Evolutionary conservation across 2,888 invertebrate genomes (phyloP).

Genomic region (Stenodema calcarata): DNA sequence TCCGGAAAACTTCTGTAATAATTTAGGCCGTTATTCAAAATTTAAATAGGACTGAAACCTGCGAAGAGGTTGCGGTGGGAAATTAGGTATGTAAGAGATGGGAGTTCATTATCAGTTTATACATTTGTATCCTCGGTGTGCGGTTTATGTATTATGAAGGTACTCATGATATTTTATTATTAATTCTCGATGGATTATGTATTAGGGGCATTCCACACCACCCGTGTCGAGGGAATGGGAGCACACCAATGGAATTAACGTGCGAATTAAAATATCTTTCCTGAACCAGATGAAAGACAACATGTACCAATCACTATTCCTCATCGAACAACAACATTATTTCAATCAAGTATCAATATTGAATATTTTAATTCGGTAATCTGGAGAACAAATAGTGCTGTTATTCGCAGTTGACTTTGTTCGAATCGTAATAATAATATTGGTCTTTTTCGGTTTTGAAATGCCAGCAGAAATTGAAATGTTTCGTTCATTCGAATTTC

Average conservation of each 20-base stretch:
- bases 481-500: neutral
- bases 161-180: neutral
- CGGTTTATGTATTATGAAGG: no score
- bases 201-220: neutral
- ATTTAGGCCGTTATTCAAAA: neutral
- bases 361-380: neutral
- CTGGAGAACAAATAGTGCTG: no score
- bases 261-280: conserved; percentile 35
- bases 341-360: neutral
- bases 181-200: neutral
- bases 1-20: neutral
- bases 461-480: conserved; percentile 35
- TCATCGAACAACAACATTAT: neutral
- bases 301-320: neutral
- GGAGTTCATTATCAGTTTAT: neutral
- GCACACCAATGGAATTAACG: neutral
- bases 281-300: conserved; percentile 14
- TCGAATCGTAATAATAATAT: neutral
- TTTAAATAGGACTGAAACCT: neutral
- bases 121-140: neutral
- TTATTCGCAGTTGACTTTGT: neutral
- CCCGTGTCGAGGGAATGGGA: neutral
- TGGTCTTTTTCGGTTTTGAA: conserved; percentile 7
- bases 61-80: neutral
- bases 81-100: neutral